phyloP scores from a whole-genome alignment of 2,888 invertebrate species.

The Sarcophaga caerulescens region DNA sequence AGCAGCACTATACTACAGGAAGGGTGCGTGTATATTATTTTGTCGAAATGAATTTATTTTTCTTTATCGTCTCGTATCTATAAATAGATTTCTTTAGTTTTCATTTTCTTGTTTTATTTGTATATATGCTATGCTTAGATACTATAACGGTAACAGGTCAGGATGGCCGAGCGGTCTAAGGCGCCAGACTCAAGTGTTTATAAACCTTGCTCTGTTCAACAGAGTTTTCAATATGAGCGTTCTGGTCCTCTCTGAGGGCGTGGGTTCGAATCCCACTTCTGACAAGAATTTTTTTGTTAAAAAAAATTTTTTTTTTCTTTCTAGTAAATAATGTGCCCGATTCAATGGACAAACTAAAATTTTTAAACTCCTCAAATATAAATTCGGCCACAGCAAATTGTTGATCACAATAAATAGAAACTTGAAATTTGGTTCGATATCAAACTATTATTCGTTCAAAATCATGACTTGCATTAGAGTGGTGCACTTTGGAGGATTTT shows the following conservation, averaged over 20 bases:
- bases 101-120: neutral
- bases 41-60: too few relatives aligned
- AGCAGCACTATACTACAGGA: too few relatives aligned
- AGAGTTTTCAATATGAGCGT: slow-evolving; percentile 32
- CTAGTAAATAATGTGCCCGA: neutral
- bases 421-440: too few relatives aligned
- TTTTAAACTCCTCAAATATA: too few relatives aligned
- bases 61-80: too few relatives aligned
- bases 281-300: slow-evolving; percentile 68
- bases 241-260: slow-evolving; percentile 69
- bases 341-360: too few relatives aligned
- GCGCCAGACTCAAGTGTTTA: slow-evolving; percentile 70
- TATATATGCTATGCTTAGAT: neutral
- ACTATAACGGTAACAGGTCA: slow-evolving; percentile 20
- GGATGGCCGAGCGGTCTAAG: slow-evolving; percentile 71
- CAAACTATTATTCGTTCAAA: too few relatives aligned
- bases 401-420: too few relatives aligned
- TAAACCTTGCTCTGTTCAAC: slow-evolving; percentile 7
- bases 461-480: too few relatives aligned
- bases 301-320: neutral
- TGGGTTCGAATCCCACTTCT: slow-evolving; percentile 72
- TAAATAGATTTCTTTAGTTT: neutral
- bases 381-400: too few relatives aligned
- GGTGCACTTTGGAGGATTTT: too few relatives aligned
- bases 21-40: too few relatives aligned